Base-by-base conservation (phyloP, 2,888 invertebrate genomes). In the Pyrocoelia pectoralis region DNA sequence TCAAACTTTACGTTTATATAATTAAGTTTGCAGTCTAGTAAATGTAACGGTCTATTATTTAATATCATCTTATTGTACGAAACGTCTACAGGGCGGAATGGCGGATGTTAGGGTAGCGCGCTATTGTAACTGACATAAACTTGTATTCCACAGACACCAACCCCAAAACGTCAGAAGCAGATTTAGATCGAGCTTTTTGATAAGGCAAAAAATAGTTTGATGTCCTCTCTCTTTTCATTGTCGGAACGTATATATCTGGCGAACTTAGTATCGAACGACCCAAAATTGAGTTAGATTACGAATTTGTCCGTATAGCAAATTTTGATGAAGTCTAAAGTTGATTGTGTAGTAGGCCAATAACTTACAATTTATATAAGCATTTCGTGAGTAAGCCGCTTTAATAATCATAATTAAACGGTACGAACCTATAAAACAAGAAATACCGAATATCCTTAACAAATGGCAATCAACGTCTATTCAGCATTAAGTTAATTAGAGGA, bases 401-500 rank as follows among this genome's bases (percentile, higher is more conserved):
- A 65, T 65, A 46, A 65, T 58, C 56, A 65, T 65, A 65, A 65
- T 65, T 61, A 65, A 58, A 60, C 58, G 54, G 56, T 46, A 56
- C 60, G 56, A 55, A 51, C 61, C 51, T 61, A 54, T 54, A 60
- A 54, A 60, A 58, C 58, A 41, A 51, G 41, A 50, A 52, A 66
- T 59, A 67, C 66, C 62, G 61, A 57, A 67, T 65, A 68, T 66
- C 61, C 59, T 69, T 69, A 70, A 69, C 68, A 68, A 71, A 71
- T 65, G 65, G 70, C 65, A 70, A 70, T 70, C 72, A 70, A 65
- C 68, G 65, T 68, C 72, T 68, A 71, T 72, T 71, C 67, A 68
- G 61, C 59, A 69, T 71, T 71, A 71, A 74, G 74, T 74, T 76
- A 76, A 76, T 74, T 76, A 73, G 66, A 68, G 68, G 68, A 71